A percentile compares a stretch with the other conserved stretches of the same genome.
phyloP scores from a whole-genome alignment of 2,888 invertebrate genomes.

The Tetranychus piercei region DNA sequence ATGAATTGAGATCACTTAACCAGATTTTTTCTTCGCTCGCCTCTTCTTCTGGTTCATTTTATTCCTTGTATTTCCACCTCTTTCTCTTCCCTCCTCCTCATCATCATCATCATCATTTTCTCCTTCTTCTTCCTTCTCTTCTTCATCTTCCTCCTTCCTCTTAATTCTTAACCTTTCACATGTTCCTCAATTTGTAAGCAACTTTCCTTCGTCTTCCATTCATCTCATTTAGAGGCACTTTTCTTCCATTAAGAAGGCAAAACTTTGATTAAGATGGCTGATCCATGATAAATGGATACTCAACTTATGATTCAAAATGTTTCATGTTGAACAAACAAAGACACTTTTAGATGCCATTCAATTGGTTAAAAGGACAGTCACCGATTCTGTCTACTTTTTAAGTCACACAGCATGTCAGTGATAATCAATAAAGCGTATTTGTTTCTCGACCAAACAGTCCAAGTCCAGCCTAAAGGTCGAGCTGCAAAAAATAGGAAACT shows the following conservation, averaged over 20 bases:
- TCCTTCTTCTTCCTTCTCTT: not conserved
- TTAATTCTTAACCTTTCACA: not conserved
- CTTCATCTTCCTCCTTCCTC: not conserved
- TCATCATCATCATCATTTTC: not conserved
- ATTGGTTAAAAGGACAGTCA: no score
- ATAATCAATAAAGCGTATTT: no score
- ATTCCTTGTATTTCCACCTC: not conserved
- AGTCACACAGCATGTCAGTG: no score
- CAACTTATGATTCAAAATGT: not conserved
- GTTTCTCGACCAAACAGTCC: no score
- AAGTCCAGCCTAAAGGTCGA: no score
- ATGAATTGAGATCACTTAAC: slow-evolving; percentile 3
- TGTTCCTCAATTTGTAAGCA: no score
- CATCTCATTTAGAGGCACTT: no score
- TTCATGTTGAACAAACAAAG: no score
- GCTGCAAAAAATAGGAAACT: no score
- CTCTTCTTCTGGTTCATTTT: not conserved
- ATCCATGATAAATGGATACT: not conserved
- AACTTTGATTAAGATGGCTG: not conserved
- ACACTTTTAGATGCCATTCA: no score
- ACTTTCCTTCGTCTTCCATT: no score
- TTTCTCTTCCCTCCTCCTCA: not conserved
- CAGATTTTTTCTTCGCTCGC: not conserved
- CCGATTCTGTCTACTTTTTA: no score
- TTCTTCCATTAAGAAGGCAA: not conserved